Evolutionary conservation across 2,797 vertebrate species (phyloP).

Genomic region (Paguma larvata): DNA sequence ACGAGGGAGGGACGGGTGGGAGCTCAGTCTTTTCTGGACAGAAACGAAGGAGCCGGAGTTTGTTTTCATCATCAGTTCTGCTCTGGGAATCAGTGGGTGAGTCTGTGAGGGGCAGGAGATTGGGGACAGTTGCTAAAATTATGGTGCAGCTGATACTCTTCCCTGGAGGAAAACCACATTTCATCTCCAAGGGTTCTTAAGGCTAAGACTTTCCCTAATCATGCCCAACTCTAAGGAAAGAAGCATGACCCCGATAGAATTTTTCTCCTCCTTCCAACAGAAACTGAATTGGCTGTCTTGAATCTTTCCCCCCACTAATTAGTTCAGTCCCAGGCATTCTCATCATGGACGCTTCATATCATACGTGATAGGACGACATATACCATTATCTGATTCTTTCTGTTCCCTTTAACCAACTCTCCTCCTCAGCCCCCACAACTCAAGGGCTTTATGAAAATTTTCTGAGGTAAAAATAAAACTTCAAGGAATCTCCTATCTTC

Average conservation of each 20-base stretch:
- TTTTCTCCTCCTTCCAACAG: not conserved
- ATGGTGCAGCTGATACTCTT: slow-evolving; percentile 72
- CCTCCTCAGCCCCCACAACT: not conserved
- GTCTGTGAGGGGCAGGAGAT: slow-evolving; percentile 62
- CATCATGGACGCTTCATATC: not conserved
- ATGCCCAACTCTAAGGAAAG: slow-evolving; percentile 23
- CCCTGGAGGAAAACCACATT: slow-evolving; percentile 64
- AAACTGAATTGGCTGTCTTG: not conserved
- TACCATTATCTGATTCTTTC: not conserved
- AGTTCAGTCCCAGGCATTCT: not conserved
- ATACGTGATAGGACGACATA: not conserved
- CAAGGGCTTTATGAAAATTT: not conserved
- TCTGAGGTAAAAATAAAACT: slow-evolving; percentile 36
- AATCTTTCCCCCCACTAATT: not conserved
- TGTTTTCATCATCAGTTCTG: slow-evolving; percentile 71
- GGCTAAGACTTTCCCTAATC: slow-evolving; percentile 35
- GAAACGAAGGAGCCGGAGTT: slow-evolving; percentile 39
- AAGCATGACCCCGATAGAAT: not conserved
- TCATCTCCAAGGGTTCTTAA: slow-evolving; percentile 66
- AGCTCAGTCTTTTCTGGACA: not conserved
- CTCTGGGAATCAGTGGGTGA: slow-evolving; percentile 70
- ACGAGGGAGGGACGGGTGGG: not conserved
- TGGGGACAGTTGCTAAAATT: slow-evolving; percentile 71
- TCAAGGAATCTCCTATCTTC: not conserved
- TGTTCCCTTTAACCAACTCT: not conserved